Percentiles rank a stretch among this genome's conserved stretches.
phyloP scores from a whole-genome alignment of 2,888 invertebrate species.

The Imbricaverruca yamaguchii region DNA sequence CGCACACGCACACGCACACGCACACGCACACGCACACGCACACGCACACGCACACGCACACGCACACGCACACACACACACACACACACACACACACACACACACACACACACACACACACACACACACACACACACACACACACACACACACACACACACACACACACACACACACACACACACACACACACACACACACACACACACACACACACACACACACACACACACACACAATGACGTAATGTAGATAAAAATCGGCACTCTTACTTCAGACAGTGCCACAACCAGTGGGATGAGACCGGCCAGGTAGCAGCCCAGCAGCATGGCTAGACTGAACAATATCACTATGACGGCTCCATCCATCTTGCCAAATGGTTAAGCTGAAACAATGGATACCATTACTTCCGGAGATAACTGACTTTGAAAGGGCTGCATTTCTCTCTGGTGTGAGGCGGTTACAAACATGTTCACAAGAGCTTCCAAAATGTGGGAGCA shows the following conservation, averaged over 20 bases:
- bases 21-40: too few relatives aligned
- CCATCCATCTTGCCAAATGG: background rate
- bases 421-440: too few relatives aligned
- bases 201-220: background rate
- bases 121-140: slow-evolving; percentile 6
- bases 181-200: background rate
- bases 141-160: background rate
- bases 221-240: background rate
- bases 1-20: too few relatives aligned
- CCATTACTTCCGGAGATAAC: too few relatives aligned
- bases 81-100: too few relatives aligned
- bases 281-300: slow-evolving; percentile 83
- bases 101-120: background rate
- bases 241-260: background rate
- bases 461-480: too few relatives aligned
- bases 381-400: too few relatives aligned
- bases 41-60: too few relatives aligned
- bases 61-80: too few relatives aligned
- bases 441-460: too few relatives aligned
- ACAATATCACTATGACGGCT: background rate
- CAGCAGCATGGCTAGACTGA: slow-evolving; percentile 75
- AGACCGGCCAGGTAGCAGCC: slow-evolving; percentile 94
- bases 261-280: slow-evolving; percentile 72
- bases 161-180: slow-evolving; percentile 2
- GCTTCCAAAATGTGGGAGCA: too few relatives aligned